Evolutionary conservation across 2,888 invertebrate genomes (phyloP), one percentile per base, ranked within the genome.

Genomic region (Trachelus stipa): DNA sequence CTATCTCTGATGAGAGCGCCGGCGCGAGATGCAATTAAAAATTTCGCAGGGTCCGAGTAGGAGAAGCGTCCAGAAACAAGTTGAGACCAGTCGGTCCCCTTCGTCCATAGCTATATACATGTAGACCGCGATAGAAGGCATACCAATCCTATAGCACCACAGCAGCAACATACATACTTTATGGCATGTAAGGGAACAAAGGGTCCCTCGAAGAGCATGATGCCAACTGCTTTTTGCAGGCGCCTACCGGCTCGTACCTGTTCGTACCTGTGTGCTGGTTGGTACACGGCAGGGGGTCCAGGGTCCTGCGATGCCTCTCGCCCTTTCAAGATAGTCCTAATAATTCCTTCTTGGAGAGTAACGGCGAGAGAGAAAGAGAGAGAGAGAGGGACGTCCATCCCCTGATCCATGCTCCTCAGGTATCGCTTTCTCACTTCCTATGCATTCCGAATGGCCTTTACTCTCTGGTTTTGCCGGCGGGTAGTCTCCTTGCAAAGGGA

Each of bases 391-490:
- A 40, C 15, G 56, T 69, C 30, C 34, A 73, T 73, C 73, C 31
- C 31, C 37, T 75, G 68, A 73, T 40, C 69, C 74, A 73, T 35
- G n/a, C n/a, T 30, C n/a, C 74, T 34, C 73, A 11, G 73, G 30
- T 74, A 33, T 56, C 71, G n/a, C 30, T 56, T 74, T 40, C 37
- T 71, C 69, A 68, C 87, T 86, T 31, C 9, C 34, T 89, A 89
- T 89, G 86, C 89, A 89, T 90, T 90, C 89, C 88, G 83, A 83
- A 85, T 89, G 88, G 87, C 89, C 88, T 88, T 88, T 88, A 87
- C 88, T 88, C 85, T 79, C 75, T 33, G 56, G 56, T 56, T 23
- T 56, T 56, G 56, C 56, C 56, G 56, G 56, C 56, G 56, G 56
- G 56, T 56, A 56, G 56, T 9, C 56, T 56, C 2, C 56, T 56